Conservation (phyloP, 2,888 invertebrate species). For the Halocaridina rubra region DNA sequence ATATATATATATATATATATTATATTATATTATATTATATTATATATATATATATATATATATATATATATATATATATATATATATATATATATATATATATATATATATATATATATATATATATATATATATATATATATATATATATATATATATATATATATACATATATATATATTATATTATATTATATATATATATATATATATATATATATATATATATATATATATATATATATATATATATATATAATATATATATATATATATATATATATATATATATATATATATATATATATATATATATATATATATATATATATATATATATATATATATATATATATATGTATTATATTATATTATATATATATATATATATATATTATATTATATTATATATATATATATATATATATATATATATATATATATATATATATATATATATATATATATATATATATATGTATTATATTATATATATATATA, state of each 20-base stretch:
- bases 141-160: slow-evolving; percentile 11
- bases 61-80: no score
- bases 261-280: background rate
- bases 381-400: background rate
- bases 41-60: background rate
- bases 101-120: no score
- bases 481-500: background rate
- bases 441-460: no score
- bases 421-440: no score
- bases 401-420: background rate
- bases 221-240: no score
- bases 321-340: background rate
- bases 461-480: no score
- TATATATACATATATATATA: slow-evolving; percentile 16
- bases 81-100: no score
- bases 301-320: background rate
- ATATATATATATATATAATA: background rate
- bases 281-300: background rate
- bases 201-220: no score
- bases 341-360: background rate
- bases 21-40: background rate
- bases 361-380: background rate
- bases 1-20: background rate
- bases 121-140: slow-evolving; percentile 17
- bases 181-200: background rate